These are phyloP conservation scores for Botia kubotai DNA, from an alignment of 2,797 vertebrate genomes.

Conservation along the genomic window DNA sequence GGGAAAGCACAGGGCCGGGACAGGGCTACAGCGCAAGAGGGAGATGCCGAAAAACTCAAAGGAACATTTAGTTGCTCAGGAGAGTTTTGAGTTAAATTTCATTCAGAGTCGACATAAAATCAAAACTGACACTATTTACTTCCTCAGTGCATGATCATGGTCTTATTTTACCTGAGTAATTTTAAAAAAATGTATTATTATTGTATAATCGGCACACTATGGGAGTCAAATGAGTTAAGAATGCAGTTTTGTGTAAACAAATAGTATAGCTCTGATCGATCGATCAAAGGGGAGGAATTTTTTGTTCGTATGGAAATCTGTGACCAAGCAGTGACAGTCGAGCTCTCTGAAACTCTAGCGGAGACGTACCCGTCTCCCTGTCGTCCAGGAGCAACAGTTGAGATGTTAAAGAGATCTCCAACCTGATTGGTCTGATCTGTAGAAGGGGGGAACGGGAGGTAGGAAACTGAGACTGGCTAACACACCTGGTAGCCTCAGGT, in stretches of 20 bases:
- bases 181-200: no score
- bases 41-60: not conserved
- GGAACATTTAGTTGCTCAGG: not conserved
- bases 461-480: conserved; percentile 37
- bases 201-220: no score
- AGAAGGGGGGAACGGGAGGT: conserved; percentile 19
- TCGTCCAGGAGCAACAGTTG: conserved; percentile 13
- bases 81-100: not conserved
- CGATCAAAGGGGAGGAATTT: no score
- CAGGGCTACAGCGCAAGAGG: not conserved
- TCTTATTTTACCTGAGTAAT: not conserved
- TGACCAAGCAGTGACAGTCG: not conserved
- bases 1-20: conserved; percentile 11
- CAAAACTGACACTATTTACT: not conserved
- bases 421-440: conserved; percentile 10
- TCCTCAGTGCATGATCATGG: not conserved
- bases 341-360: not conserved
- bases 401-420: conserved; percentile 40
- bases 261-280: no score
- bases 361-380: not conserved
- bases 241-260: not conserved
- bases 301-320: not conserved
- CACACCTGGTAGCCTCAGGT: conserved; percentile 48
- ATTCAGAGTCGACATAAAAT: not conserved
- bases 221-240: not conserved